Conservation (phyloP, 2,888 invertebrate species). For the Argyra leucocephala region DNA sequence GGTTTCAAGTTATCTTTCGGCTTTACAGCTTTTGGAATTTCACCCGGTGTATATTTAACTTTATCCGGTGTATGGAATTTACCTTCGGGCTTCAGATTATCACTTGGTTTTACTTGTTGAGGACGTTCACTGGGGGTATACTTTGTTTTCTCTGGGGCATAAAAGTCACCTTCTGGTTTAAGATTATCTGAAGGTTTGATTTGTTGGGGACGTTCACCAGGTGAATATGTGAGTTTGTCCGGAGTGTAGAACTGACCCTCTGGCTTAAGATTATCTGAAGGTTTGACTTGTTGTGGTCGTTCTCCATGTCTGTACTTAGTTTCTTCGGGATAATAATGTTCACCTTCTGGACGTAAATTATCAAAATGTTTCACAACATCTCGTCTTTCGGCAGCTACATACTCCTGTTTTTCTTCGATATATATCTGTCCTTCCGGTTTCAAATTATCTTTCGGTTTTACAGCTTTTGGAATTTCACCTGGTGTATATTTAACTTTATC, state of each 20-base stretch:
- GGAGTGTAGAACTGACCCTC: conserved; percentile 46
- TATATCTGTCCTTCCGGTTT: conserved; percentile 39
- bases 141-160: conserved; percentile 38
- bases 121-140: conserved; percentile 49
- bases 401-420: conserved; percentile 43
- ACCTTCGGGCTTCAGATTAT: conserved; percentile 51
- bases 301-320: conserved; percentile 48
- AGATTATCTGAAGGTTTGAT: conserved; percentile 52
- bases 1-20: conserved; percentile 49
- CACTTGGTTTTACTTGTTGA: conserved; percentile 45
- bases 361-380: conserved; percentile 42
- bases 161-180: conserved; percentile 46
- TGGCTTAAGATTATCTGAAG: conserved; percentile 52
- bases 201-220: conserved; percentile 46
- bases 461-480: conserved; percentile 45
- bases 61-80: conserved; percentile 47
- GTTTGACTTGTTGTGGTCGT: conserved; percentile 45
- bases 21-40: conserved; percentile 42
- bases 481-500: conserved; percentile 42
- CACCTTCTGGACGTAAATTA: conserved; percentile 47
- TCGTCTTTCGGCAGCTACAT: conserved; percentile 43
- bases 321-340: conserved; percentile 45
- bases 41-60: conserved; percentile 19
- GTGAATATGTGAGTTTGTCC: conserved; percentile 31
- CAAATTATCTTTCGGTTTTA: conserved; percentile 21